A percentile compares a stretch with the other conserved stretches of the same genome.
Evolutionary conservation across 2,888 invertebrate species (phyloP).

Genomic region (Minunthozetes semirufus): DNA sequence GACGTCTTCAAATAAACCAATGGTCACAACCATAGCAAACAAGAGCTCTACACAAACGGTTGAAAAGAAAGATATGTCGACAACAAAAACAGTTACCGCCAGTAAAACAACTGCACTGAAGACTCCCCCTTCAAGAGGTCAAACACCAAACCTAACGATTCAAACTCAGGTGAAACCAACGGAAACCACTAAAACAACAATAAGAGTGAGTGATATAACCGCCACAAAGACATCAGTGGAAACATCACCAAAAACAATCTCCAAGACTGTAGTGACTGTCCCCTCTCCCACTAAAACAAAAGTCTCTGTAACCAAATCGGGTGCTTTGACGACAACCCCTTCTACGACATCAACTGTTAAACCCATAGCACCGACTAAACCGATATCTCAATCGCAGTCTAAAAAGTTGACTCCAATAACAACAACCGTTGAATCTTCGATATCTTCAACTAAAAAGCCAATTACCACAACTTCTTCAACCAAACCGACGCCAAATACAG

Average conservation of each 20-base stretch:
- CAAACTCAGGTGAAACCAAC: background rate
- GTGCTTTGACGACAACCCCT: background rate
- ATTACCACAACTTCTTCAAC: background rate
- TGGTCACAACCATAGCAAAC: no score
- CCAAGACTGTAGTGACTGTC: background rate
- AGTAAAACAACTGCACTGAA: background rate
- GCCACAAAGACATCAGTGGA: background rate
- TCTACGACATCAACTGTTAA: background rate
- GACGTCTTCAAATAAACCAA: background rate
- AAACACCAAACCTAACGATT: constrained; percentile 7
- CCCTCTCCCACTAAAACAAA: background rate
- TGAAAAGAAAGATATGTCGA: background rate
- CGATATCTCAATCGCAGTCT: no score
- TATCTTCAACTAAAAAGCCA: background rate
- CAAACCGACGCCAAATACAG: background rate
- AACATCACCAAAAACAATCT: background rate
- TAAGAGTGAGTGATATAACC: constrained; percentile 23
- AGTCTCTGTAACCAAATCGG: background rate
- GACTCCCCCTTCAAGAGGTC: background rate
- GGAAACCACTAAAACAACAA: background rate
- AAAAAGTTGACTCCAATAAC: background rate
- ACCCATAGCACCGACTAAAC: background rate
- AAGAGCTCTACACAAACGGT: background rate
- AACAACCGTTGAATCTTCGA: background rate
- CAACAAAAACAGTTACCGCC: background rate